phyloP scores from a whole-genome alignment of 2,888 invertebrate genomes.

The Agrypnus murinus region DNA sequence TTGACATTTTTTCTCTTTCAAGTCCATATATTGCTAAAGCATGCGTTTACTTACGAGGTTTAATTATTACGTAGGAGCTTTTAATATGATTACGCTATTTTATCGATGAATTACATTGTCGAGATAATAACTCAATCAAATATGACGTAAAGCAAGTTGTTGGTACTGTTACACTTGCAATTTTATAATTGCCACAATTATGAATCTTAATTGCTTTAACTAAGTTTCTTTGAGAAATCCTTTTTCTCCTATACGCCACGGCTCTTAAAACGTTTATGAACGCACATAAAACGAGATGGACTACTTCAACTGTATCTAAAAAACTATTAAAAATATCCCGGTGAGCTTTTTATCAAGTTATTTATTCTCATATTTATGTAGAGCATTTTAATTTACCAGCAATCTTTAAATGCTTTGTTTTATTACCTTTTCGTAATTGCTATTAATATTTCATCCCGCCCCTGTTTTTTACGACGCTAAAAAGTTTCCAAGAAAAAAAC shows the following conservation, averaged over 20 bases:
- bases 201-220: conserved; percentile 37
- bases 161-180: conserved; percentile 37
- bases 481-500: neutral
- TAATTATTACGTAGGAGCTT: conserved; percentile 33
- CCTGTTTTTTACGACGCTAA: neutral
- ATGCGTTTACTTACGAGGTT: conserved; percentile 26
- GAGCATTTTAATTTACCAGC: conserved; percentile 24
- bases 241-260: conserved; percentile 9
- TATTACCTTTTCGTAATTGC: conserved; percentile 5
- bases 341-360: conserved; percentile 10
- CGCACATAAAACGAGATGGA: conserved; percentile 8
- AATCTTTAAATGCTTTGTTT: conserved; percentile 15
- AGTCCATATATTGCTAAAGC: conserved; percentile 8
- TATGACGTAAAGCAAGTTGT: conserved; percentile 34
- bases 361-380: conserved; percentile 27
- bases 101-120: conserved; percentile 33
- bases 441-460: conserved; percentile 10
- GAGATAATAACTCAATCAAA: conserved; percentile 43
- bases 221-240: conserved; percentile 30
- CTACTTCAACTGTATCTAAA: neutral
- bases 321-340: conserved; percentile 7
- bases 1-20: conserved; percentile 25
- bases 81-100: conserved; percentile 34
- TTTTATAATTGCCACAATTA: conserved; percentile 41
- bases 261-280: neutral